phyloP scores from a whole-genome alignment of 2,113 vertebrate species.

The Gambusia holbrooki region DNA sequence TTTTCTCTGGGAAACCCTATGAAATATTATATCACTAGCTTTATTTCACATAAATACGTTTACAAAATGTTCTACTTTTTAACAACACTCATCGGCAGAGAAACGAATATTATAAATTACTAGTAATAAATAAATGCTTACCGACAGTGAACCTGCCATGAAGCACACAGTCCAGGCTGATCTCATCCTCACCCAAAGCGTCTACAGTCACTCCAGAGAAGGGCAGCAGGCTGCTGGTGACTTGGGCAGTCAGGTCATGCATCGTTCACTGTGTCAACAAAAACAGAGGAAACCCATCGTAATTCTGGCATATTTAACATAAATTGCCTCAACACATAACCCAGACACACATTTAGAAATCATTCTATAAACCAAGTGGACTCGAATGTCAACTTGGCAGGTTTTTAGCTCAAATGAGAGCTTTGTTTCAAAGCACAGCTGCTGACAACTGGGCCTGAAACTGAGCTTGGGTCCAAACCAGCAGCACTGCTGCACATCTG shows the following conservation, averaged over 20 bases:
- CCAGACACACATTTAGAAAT: conserved; percentile 6
- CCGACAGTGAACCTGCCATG: conserved; percentile 88
- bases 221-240: conserved; percentile 90
- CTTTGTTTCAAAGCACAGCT: conserved; percentile 52
- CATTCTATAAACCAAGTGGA: background rate
- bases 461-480: conserved; percentile 22
- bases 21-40: background rate
- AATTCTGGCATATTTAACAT: background rate
- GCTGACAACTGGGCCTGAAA: conserved; percentile 45
- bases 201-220: conserved; percentile 90
- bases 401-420: conserved; percentile 39
- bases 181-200: conserved; percentile 90
- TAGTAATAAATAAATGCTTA: conserved; percentile 61
- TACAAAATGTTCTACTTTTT: no score
- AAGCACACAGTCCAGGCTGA: conserved; percentile 85
- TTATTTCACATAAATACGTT: background rate
- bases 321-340: background rate
- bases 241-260: conserved; percentile 88
- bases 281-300: background rate
- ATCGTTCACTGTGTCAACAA: conserved; percentile 80
- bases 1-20: no score
- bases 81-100: no score
- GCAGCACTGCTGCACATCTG: conserved; percentile 21
- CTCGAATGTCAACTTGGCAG: background rate
- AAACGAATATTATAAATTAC: background rate